Evolutionary conservation across 2,888 invertebrate species (phyloP), one percentile per base, ranked within the genome.

Genomic region (Thymelicus sylvestris): DNA sequence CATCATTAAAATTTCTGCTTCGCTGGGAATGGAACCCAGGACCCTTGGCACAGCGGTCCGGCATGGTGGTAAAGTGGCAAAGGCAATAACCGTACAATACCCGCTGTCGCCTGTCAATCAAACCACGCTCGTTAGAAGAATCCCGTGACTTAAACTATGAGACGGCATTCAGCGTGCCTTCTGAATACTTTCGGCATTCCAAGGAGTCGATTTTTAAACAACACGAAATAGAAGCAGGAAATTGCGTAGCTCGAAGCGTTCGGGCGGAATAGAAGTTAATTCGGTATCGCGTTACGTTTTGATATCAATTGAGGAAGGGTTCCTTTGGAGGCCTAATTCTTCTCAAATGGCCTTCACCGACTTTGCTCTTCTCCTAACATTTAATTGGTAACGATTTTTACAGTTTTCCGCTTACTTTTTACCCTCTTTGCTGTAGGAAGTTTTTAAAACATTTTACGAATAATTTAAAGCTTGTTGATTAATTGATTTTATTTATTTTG

Each of bases 61-160:
- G 31, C 31, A 31, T 31, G 4, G 31, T 31, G 5, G n/a, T n/a
- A n/a, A n/a, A n/a, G n/a, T n/a, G n/a, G n/a, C n/a, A n/a, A 31
- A 19, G 19, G 4, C 31, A 31, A 31, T 31, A 31, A 31, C 31
- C 31, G 5, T 31, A 31, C 31, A 31, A 31, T 31, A 5, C 3
- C 31, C 66, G 70, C 71, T 24, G 8, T 7, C 6, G n/a, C 38
- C 15, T 44, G n/a, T 41, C 55, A 60, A 39, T 24, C 44, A 10
- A 15, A 65, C 74, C 66, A 12, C 31, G 31, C 67, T 78, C 77
- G 75, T 81, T 78, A 80, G 76, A 77, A 72, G 75, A 81, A 84
- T 86, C 82, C 79, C 79, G 80, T 80, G 80, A 81, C 83, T 85
- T 84, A 80, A 83, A 83, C 81, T 82, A 82, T 81, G 80, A 77